These are phyloP conservation scores for Pachyramphus minor DNA, from an alignment of 2,113 vertebrate genomes.

Conservation along the genomic window DNA sequence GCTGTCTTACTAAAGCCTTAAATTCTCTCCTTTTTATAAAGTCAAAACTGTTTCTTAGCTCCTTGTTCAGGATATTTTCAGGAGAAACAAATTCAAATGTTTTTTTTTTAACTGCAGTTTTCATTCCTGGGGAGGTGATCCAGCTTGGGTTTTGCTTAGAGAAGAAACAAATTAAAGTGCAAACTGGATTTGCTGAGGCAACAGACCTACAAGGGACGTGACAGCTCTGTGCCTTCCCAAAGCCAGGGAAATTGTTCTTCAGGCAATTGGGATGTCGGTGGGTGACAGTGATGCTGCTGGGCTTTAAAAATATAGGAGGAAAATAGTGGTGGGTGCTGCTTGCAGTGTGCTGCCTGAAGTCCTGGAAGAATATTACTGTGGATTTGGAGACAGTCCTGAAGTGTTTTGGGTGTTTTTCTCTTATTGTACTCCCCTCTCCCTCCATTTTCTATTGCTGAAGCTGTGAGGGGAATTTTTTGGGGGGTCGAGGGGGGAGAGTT, in stretches of 20 bases:
- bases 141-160: not conserved
- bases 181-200: not conserved
- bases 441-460: not conserved
- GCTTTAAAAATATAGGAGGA: not conserved
- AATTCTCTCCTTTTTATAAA: not conserved
- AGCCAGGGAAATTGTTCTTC: not conserved
- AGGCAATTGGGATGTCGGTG: not conserved
- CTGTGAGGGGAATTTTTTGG: not conserved
- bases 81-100: not conserved
- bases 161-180: not conserved
- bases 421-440: not conserved
- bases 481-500: not conserved
- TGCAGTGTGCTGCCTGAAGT: not conserved
- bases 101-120: not conserved
- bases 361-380: not conserved
- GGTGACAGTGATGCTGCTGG: not conserved
- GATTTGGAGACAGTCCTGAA: not conserved
- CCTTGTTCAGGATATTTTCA: conserved; percentile 8
- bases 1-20: conserved; percentile 23
- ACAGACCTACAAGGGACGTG: not conserved
- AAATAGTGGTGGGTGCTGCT: not conserved
- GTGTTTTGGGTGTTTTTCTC: not conserved
- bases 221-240: not conserved
- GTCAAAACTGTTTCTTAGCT: conserved; percentile 33
- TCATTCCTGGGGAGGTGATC: not conserved